Conservation (phyloP, 2,113 vertebrate species). For the Macquaria ambigua region DNA sequence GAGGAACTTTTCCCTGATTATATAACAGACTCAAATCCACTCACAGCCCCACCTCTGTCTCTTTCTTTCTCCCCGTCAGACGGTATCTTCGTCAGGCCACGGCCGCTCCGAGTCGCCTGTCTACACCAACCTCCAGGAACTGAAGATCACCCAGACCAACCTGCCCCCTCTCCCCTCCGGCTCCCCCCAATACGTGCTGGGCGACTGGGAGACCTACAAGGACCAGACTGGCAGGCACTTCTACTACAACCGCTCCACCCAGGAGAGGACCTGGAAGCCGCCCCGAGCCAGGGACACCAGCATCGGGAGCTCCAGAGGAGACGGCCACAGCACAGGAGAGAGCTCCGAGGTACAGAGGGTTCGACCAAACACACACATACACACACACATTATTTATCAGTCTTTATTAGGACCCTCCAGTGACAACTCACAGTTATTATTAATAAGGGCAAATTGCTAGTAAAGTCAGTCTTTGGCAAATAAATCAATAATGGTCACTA, state of each 20-base stretch:
- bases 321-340: conserved; percentile 85
- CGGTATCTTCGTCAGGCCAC: conserved; percentile 87
- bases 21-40: conserved; percentile 8
- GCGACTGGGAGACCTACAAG: conserved; percentile 95
- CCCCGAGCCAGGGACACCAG: conserved; percentile 89
- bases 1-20: conserved; percentile 32
- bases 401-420: neutral
- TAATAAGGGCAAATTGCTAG: neutral
- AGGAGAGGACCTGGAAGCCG: conserved; percentile 96
- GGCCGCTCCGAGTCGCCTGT: conserved; percentile 92
- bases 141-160: conserved; percentile 92
- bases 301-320: conserved; percentile 79
- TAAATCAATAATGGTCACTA: too few relatives aligned
- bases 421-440: neutral
- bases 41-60: conserved; percentile 7
- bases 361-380: neutral
- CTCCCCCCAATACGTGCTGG: conserved; percentile 87
- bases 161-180: conserved; percentile 88
- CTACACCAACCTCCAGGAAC: conserved; percentile 95
- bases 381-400: neutral
- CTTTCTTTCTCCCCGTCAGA: conserved; percentile 79
- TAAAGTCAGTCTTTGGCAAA: neutral
- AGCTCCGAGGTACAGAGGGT: conserved; percentile 85
- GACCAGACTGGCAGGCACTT: conserved; percentile 91
- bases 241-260: conserved; percentile 93